Evolutionary conservation across 37 sponge, comb jelly and placozoan genomes (phyloP).

Genomic region (Corticium candelabrum): DNA sequence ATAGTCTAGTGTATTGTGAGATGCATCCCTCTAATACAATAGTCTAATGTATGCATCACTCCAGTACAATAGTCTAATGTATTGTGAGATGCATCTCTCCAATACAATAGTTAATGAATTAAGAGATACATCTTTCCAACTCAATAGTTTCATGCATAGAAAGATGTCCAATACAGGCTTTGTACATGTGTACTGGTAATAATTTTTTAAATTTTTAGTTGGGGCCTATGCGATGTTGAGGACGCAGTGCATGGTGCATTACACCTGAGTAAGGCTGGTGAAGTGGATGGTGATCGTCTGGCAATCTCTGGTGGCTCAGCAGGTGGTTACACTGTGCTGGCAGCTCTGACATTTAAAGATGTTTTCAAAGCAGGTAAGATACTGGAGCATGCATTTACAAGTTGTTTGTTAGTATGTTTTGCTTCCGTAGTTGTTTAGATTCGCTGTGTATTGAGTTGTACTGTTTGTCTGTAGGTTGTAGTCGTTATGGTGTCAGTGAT

Average conservation of each 20-base stretch:
- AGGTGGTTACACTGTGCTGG: neutral
- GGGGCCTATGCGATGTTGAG: neutral
- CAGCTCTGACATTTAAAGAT: neutral
- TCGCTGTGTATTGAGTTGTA: neutral
- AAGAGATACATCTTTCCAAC: no score
- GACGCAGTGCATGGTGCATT: neutral
- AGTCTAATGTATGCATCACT: no score
- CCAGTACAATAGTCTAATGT: no score
- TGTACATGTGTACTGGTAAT: no score
- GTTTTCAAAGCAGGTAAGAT: neutral
- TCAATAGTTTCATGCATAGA: no score
- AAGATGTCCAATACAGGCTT: neutral
- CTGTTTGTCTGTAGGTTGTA: conserved; percentile 1
- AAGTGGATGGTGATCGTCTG: neutral
- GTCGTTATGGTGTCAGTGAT: neutral
- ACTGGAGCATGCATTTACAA: no score
- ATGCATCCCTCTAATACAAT: no score
- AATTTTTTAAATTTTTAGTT: neutral
- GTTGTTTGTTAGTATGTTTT: no score
- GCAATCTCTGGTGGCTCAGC: neutral
- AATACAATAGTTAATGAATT: no score
- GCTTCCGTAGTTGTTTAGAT: neutral
- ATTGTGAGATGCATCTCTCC: no score
- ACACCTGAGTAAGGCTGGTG: neutral
- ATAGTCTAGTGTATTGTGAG: no score